Conservation (phyloP, 2,888 invertebrate species). For the Germaria angustata region DNA sequence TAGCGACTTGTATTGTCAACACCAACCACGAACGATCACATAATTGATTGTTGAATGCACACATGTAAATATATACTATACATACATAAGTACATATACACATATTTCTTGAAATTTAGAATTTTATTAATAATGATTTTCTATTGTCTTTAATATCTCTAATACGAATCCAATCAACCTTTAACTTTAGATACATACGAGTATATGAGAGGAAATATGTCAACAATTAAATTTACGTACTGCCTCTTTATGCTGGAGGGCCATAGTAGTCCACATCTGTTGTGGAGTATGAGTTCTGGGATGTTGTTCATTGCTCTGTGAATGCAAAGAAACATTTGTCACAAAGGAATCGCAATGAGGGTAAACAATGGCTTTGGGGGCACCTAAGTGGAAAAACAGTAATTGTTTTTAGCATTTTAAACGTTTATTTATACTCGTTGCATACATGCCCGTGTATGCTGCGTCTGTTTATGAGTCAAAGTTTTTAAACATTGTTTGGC, state of each 20-base stretch:
- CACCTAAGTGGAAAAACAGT: conserved; percentile 60
- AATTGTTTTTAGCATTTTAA: conserved; percentile 63
- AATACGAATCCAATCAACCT: no score
- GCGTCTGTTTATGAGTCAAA: conserved; percentile 8
- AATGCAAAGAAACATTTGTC: conserved; percentile 62
- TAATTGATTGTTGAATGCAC: no score
- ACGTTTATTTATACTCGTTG: conserved; percentile 48
- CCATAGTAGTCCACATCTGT: background rate
- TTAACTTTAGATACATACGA: no score
- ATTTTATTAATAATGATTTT: background rate
- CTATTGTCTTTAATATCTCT: no score
- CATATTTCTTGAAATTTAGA: no score
- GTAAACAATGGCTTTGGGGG: conserved; percentile 59
- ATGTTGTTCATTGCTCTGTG: conserved; percentile 47
- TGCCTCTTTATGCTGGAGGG: no score
- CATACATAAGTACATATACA: no score
- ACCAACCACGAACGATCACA: no score
- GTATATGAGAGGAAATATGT: no score
- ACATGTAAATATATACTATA: no score
- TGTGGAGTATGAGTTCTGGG: background rate
- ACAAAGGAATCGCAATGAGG: conserved; percentile 62
- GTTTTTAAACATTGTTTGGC: conserved; percentile 9
- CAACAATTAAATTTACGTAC: no score
- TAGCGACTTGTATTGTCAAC: no score
- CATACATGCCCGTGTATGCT: background rate